Percentiles rank a stretch among this genome's conserved stretches.
Conservation (phyloP, 1,140 invertebrate species). For the Drusus annulatus region DNA sequence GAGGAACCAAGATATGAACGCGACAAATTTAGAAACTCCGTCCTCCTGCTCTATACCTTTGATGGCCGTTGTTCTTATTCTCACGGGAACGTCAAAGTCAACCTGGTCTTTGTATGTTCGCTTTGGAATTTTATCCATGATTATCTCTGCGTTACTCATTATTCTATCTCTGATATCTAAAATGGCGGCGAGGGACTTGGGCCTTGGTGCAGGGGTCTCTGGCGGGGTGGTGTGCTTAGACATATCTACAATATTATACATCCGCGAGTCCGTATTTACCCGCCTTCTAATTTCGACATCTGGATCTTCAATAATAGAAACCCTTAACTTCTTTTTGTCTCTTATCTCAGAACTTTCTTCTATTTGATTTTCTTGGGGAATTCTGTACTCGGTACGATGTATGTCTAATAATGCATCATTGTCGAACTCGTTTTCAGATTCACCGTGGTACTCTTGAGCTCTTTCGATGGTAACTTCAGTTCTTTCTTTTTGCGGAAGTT, state of each 20-base stretch:
- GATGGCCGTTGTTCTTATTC: slow-evolving; percentile 62
- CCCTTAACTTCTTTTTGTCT: slow-evolving; percentile 44
- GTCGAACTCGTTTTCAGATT: slow-evolving; percentile 34
- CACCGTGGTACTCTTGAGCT: neutral
- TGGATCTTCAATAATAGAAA: slow-evolving; percentile 54
- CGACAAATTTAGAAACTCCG: slow-evolving; percentile 75
- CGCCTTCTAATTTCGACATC: slow-evolving; percentile 44
- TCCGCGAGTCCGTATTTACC: slow-evolving; percentile 15
- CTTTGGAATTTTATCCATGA: slow-evolving; percentile 53
- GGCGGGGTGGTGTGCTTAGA: slow-evolving; percentile 57
- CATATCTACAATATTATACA: slow-evolving; percentile 54
- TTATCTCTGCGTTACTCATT: slow-evolving; percentile 45
- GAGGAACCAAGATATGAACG: slow-evolving; percentile 81
- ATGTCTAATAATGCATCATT: slow-evolving; percentile 44
- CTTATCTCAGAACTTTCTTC: neutral
- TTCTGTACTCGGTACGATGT: slow-evolving; percentile 1
- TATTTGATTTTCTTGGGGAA: slow-evolving; percentile 7
- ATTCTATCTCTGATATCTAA: slow-evolving; percentile 46
- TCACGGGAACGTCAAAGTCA: slow-evolving; percentile 63
- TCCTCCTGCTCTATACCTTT: slow-evolving; percentile 80
- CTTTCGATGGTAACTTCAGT: neutral
- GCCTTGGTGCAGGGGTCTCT: slow-evolving; percentile 61
- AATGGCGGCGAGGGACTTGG: slow-evolving; percentile 39
- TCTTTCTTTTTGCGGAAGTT: neutral
- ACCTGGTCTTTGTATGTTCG: slow-evolving; percentile 46